Base-by-base conservation (phyloP, 2,888 invertebrate genomes). In the Drosophila macrothrix region DNA sequence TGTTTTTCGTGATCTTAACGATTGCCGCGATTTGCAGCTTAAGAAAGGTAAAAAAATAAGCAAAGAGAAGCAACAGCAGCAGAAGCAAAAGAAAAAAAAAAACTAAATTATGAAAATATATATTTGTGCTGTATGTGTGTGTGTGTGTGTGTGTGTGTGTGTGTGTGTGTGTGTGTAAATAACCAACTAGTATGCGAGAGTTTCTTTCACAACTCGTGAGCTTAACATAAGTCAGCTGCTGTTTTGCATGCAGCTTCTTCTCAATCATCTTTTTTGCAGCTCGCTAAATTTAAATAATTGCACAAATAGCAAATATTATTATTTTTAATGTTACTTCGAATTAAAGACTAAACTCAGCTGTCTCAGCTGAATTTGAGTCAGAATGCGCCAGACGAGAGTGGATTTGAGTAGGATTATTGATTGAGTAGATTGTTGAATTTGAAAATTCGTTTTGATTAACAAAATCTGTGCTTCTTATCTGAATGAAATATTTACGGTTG, bases 1-100 rank as follows among this genome's bases (percentile, higher is more conserved):
- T 92, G 91, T 92, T 92, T 91, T 92, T 92, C 93, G 92, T 92
- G 92, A 93, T 92, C 92, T 92, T 92, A 92, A 92, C 93, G 93
- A 92, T 93, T 91, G 91, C 91, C 87, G 90, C 88, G 90, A 91
- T 91, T 91, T 88, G 90, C 92, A 91, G 91, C 89, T 83, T 85
- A 81, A 81, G 80, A 74, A 78, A 72, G 76, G 50, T 62, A 73
- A 78, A 68, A 60, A 65, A 39, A 41, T 28, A 63, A 28, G 19
- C 60, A 39, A 67, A 72, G 46, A 77, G 68, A 64, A 69, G 76
- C 73, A 59, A 58, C 67, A 65, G 69, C 73, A 76, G 63, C 64
- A 62, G 1, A 35, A 35, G 29, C 61, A 55, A 62, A 74, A 78
- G 49, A 69, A 60, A 49, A 39, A n/a, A 53, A 54, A 37, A 56